A percentile compares a stretch with the other conserved stretches of the same genome.
These are phyloP conservation scores for Circaetus cinerascens DNA, from an alignment of 2,113 vertebrate species.

Conservation along the genomic window DNA sequence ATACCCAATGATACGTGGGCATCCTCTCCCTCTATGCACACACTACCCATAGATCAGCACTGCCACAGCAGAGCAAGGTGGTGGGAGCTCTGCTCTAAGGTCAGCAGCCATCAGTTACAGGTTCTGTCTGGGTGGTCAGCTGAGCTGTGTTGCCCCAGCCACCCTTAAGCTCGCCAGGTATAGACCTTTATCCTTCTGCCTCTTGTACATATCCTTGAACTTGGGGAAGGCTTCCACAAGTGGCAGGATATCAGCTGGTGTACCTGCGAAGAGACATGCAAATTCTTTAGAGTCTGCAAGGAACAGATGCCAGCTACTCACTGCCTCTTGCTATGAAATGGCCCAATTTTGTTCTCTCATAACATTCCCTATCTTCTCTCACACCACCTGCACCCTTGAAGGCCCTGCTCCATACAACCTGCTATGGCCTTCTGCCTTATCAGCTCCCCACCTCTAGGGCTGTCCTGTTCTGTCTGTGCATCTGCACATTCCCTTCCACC, in stretches of 20 bases:
- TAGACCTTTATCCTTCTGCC: conserved; percentile 70
- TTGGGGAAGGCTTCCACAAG: conserved; percentile 79
- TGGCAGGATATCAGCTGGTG: conserved; percentile 85
- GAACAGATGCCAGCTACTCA: neutral
- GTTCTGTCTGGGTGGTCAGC: neutral
- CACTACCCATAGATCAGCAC: neutral
- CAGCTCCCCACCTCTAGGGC: neutral
- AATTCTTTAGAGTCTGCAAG: neutral
- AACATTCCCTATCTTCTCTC: neutral
- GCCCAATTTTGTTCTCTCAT: neutral
- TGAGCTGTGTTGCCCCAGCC: neutral
- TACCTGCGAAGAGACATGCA: conserved; percentile 70
- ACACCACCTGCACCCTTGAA: neutral
- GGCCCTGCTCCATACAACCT: neutral
- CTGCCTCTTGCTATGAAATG: neutral
- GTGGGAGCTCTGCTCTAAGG: neutral
- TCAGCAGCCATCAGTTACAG: neutral
- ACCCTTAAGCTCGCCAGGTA: neutral
- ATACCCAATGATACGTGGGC: neutral
- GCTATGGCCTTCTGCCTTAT: neutral
- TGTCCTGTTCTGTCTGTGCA: neutral
- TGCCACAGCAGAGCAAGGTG: neutral
- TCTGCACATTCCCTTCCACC: neutral
- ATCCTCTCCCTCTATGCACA: neutral
- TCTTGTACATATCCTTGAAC: conserved; percentile 27